Percentiles rank a stretch among this genome's conserved stretches.
These are phyloP conservation scores for Leptopterna dolabrata DNA, from an alignment of 2,888 invertebrate species.

Conservation along the genomic window DNA sequence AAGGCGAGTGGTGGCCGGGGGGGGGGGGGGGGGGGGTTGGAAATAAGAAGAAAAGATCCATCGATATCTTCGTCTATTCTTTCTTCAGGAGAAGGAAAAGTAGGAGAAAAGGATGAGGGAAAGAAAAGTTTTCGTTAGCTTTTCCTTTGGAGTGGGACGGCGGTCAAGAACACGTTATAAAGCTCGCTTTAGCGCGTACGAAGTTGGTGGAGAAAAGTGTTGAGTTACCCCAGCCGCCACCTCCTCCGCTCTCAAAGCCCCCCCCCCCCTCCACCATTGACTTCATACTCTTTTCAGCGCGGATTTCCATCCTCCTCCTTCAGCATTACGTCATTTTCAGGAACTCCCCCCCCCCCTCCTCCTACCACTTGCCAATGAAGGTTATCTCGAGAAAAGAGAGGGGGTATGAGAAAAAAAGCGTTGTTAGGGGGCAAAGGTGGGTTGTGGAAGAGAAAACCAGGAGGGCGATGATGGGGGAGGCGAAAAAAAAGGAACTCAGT, in stretches of 20 bases:
- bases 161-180: slow-evolving; percentile 44
- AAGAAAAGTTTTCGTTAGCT: neutral
- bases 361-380: neutral
- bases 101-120: neutral
- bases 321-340: neutral
- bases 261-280: neutral
- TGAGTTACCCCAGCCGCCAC: neutral
- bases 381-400: too few relatives aligned
- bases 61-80: neutral
- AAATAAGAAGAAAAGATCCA: neutral
- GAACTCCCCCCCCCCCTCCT: neutral
- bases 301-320: neutral
- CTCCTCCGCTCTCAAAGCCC: neutral
- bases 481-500: neutral
- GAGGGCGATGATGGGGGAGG: neutral
- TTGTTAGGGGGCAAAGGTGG: too few relatives aligned
- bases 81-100: neutral
- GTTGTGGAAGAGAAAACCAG: neutral
- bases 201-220: slow-evolving; percentile 13
- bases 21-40: neutral
- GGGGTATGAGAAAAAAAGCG: neutral
- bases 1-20: neutral
- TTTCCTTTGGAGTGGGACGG: slow-evolving; percentile 28
- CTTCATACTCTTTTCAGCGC: neutral
- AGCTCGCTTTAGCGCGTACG: neutral